Evolutionary conservation across 2,113 vertebrate genomes (phyloP).

Genomic region (Apus apus): DNA sequence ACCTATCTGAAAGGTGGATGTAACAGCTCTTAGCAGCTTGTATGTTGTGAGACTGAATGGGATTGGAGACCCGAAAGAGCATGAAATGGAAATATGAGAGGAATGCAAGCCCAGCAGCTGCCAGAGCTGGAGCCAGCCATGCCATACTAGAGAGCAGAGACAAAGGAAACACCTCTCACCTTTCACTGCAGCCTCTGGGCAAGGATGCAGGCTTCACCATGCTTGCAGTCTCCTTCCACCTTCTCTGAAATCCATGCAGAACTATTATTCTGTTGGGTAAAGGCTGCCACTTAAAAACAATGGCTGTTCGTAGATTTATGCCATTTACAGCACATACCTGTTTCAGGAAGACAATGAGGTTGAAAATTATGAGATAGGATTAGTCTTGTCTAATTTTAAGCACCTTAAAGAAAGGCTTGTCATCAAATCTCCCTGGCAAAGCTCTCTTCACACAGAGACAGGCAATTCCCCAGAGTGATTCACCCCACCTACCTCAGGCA

Average conservation of each 20-base stretch:
- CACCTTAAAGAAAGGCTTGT: background rate
- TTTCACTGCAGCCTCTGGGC: background rate
- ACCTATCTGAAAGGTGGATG: background rate
- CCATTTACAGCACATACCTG: background rate
- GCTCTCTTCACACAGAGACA: background rate
- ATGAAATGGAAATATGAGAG: background rate
- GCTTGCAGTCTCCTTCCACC: background rate
- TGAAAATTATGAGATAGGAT: background rate
- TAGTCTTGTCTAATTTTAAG: background rate
- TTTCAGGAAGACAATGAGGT: background rate
- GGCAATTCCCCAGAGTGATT: constrained; percentile 30
- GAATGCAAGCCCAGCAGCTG: background rate
- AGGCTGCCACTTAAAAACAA: background rate
- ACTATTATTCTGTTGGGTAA: background rate
- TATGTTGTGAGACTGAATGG: background rate
- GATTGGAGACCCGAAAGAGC: background rate
- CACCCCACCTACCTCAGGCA: background rate
- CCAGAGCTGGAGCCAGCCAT: background rate
- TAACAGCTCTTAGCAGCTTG: background rate
- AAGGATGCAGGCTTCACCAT: background rate
- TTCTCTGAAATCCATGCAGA: background rate
- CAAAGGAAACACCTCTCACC: fast-evolving
- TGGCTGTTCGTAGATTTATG: background rate
- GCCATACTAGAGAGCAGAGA: background rate
- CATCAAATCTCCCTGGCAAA: background rate